Evolutionary conservation across 2,113 vertebrate genomes (phyloP).

Genomic region (Cynocephalus volans): DNA sequence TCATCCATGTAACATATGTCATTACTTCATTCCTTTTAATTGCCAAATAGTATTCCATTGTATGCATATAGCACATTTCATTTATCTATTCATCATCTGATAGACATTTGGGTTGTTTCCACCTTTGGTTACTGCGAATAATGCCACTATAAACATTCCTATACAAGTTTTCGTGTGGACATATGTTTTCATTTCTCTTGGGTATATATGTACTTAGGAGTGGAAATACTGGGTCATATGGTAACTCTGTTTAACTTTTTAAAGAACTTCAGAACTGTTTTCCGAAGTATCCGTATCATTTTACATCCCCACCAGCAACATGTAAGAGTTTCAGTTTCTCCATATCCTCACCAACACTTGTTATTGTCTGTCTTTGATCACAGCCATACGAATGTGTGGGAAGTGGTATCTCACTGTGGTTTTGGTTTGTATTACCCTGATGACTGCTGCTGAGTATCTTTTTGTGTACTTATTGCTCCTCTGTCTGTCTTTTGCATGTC

Average conservation of each 20-base stretch:
- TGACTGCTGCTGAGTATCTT: not conserved
- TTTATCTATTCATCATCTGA: not conserved
- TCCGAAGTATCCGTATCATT: not conserved
- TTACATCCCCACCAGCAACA: not conserved
- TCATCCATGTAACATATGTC: not conserved
- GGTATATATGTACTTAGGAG: not conserved
- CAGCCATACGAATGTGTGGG: not conserved
- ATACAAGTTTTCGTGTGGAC: not conserved
- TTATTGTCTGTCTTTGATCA: not conserved
- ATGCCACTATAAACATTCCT: not conserved
- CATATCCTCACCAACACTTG: not conserved
- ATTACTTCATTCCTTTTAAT: not conserved
- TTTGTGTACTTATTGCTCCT: not conserved
- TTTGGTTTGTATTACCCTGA: not conserved
- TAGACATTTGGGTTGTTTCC: not conserved
- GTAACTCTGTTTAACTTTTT: not conserved
- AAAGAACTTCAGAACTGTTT: not conserved
- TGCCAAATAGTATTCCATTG: not conserved
- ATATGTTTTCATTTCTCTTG: conserved; percentile 39
- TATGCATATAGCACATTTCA: not conserved
- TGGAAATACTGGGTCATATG: not conserved
- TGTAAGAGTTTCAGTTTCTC: not conserved
- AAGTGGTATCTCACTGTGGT: not conserved
- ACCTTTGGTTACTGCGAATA: not conserved
- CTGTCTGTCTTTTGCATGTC: not conserved